Evolutionary conservation across 2,888 invertebrate genomes (phyloP), one percentile per base, ranked within the genome.

Genomic region (Melinaea marsaeus): DNA sequence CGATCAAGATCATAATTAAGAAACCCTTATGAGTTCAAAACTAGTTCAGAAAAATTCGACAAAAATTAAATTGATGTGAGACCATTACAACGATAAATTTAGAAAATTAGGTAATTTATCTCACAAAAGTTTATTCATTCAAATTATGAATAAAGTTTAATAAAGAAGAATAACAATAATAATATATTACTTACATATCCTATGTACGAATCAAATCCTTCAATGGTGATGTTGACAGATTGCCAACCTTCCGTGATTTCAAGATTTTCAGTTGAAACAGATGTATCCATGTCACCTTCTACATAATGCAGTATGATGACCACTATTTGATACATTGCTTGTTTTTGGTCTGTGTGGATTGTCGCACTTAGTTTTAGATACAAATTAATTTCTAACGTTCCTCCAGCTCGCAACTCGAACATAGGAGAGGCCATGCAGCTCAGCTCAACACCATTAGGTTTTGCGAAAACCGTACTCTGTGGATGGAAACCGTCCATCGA

Each of bases 391-490:
- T 80, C 76, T 11, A 81, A 58, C 5, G 67, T 64, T 7, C 80
- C 82, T 55, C 69, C 66, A 9, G 75, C 74, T 9, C 72, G 69
- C 75, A 80, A 77, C 13, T 68, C 64, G 57, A 82, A 80, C 2
- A 65, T 61, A 46, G 77, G 76, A 0, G 82, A 80, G 7, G 79
- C 73, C 13, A 77, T 72, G 63, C 82, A 82, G 54, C 81, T 81
- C 22, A 74, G 22, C 22, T 22, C 22, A 66, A 11, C 57, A 51
- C 33, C 70, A 62, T 48, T 71, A 72, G 80, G 81, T n/a, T 74
- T 48, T 60, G 81, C 75, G 54, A 76, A 81, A 9, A 69, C 71
- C 3, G 58, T 66, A 55, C 81, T 79, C 0, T 67, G 59, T 7
- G 68, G 63, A 61, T 77, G 64, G 4, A 75, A 75, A 33, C 72